Base-by-base conservation (phyloP, 1,140 invertebrate genomes). In the Drosophila takahashii region DNA sequence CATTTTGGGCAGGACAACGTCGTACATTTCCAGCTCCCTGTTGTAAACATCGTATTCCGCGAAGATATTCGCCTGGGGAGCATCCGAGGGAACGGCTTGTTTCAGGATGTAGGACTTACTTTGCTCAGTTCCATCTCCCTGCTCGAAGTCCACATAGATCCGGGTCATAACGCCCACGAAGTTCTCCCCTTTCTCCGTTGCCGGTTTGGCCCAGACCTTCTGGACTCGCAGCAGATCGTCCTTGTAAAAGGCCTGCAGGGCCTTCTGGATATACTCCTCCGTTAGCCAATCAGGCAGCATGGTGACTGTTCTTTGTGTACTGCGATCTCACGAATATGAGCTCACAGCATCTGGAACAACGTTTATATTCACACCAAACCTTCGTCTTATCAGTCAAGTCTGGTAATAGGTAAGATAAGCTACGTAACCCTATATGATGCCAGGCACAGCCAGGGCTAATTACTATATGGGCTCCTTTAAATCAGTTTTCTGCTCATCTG, bases 1-100 rank as follows among this genome's bases (percentile, higher is more conserved):
- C 66, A 91, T 74, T 22, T 69, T 60, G 1, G 90, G 90, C 47
- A 91, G 48, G 0, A 91, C 69, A 7, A 78, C 37, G 16, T 81
- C 75, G 32, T 91, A 91, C 66, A 91, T 90, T 2, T 89, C 53
- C 71, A 91, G 76, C 54, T 91, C 90, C 18, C 76, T 70, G 3
- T 48, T 44, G 16, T 76, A 83, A 0, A 85, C 62, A 48, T 72
- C 64, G 16, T 81, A 90, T 13, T 84, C 69, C 1, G 16, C 29
- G 32, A 91, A 80, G 7, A 85, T 10, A 13, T 52, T n/a, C 0
- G 58, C 62, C 39, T 78, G 62, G 0, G 84, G 64, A 9, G 59
- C 36, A 22, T 85, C 65, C 4, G 44, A 44, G 2, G 77, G n/a
- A 7, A 73, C 71, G 7, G 22, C 39, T 9, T 80, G 79, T 36